These are phyloP conservation scores for Pediacus dermestoides DNA, from an alignment of 2,888 invertebrate species.

Conservation along the genomic window DNA sequence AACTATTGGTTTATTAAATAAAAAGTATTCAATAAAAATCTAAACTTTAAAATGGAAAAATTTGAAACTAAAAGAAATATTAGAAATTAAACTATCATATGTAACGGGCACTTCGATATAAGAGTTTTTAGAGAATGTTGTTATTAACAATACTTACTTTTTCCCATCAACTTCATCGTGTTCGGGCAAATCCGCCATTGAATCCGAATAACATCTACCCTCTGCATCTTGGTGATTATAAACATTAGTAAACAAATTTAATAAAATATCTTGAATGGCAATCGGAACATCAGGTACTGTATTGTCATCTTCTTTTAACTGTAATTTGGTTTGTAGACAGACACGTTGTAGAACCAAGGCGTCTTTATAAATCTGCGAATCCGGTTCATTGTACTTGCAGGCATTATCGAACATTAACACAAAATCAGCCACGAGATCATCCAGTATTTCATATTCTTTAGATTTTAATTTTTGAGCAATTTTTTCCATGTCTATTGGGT, in stretches of 20 bases:
- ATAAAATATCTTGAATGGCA: conserved; percentile 85
- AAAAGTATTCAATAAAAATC: too few species aligned
- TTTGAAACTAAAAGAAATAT: too few species aligned
- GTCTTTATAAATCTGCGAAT: conserved; percentile 96
- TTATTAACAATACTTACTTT: conserved; percentile 54
- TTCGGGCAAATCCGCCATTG: conserved; percentile 89
- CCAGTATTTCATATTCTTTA: conserved; percentile 72
- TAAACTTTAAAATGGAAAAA: too few species aligned
- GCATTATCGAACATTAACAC: conserved; percentile 94
- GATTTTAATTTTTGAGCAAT: conserved; percentile 84
- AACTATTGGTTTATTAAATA: too few species aligned
- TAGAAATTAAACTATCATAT: too few species aligned
- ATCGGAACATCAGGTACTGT: conserved; percentile 85
- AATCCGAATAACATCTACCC: conserved; percentile 94
- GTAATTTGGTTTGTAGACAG: conserved; percentile 86
- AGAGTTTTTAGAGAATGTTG: too few species aligned
- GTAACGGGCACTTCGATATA: too few species aligned
- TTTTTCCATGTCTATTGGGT: conserved; percentile 94
- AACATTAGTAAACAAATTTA: conserved; percentile 86
- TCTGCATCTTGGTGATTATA: conserved; percentile 97
- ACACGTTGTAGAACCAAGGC: conserved; percentile 88
- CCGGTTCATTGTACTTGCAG: conserved; percentile 96
- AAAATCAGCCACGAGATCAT: conserved; percentile 86
- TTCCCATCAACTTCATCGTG: conserved; percentile 72
- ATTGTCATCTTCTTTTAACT: conserved; percentile 76